These are phyloP conservation scores for Neoscelio sp. DNA, from an alignment of 2,888 invertebrate genomes.

Conservation along the genomic window DNA sequence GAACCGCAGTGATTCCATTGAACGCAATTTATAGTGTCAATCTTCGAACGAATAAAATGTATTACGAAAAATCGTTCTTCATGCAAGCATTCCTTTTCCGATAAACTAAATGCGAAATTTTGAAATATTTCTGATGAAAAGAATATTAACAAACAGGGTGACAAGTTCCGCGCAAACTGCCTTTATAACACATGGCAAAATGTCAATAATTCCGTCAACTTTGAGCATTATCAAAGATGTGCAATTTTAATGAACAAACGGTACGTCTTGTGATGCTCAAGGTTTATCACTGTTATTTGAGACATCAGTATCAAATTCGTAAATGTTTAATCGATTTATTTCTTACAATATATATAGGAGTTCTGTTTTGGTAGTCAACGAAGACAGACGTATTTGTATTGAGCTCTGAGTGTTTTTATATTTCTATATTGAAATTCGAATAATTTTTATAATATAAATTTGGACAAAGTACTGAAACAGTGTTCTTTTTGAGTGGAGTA, in stretches of 20 bases:
- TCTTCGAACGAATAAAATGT: slow-evolving; percentile 38
- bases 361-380: too few relatives aligned
- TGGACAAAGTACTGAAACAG: too few relatives aligned
- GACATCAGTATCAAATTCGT: slow-evolving; percentile 43
- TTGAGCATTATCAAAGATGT: slow-evolving; percentile 2
- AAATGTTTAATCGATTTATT: slow-evolving; percentile 40
- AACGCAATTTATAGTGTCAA: slow-evolving; percentile 37
- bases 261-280: not conserved
- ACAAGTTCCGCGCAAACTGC: slow-evolving; percentile 28
- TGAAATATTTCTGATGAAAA: not conserved
- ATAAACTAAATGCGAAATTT: not conserved
- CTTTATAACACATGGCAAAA: slow-evolving; percentile 2
- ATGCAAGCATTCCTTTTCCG: slow-evolving; percentile 44
- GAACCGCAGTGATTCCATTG: slow-evolving; percentile 43
- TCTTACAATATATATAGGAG: slow-evolving; percentile 56
- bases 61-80: slow-evolving; percentile 12
- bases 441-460: too few relatives aligned
- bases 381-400: too few relatives aligned
- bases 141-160: too few relatives aligned
- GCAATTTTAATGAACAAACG: not conserved
- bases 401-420: too few relatives aligned
- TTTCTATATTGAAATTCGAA: too few relatives aligned
- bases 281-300: slow-evolving; percentile 18
- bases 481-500: too few relatives aligned
- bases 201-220: not conserved